Base-by-base conservation (phyloP, 2,888 invertebrate genomes). In the Tipula helvola region DNA sequence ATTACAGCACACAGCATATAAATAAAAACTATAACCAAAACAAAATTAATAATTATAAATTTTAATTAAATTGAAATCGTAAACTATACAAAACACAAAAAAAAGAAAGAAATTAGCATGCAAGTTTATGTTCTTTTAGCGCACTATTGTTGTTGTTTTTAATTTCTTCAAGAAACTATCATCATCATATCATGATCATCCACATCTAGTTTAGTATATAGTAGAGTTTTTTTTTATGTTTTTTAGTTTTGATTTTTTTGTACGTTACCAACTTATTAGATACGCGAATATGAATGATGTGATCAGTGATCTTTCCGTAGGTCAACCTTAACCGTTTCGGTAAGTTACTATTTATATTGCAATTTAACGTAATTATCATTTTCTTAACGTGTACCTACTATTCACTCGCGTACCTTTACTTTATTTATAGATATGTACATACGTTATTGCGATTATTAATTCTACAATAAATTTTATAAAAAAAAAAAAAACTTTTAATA, bases 291-390 rank as follows among this genome's bases (percentile, higher is more conserved):
- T 84, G 84, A 84, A 84, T 84, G 84, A 84, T 71, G 71, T 71
- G 84, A 84, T 84, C 36, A 41, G 84, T 84, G 84, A 84, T 84
- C 84, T 84, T 41, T 84, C 41, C 84, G 84, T 39, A 84, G 84
- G 84, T 84, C 84, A 84, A 84, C 84, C 84, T 84, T 39, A 41
- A 84, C 84, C 84, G 84, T 84, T 84, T 41, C 84, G 84, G 84
- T 84, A 84, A 84, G 84, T 84, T 84, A 84, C 84, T 84, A 84
- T 84, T 84, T 84, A 84, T 84, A 84, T 16, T 84, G 84, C 84
- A 84, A 84, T 84, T 84, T 84, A 84, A 84, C 41, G 84, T 41
- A 84, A 84, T 84, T 84, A 84, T 84, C 84, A 84, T 84, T 84
- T 84, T n/a, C 41, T 84, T 84, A 13, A 39, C 36, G 39, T 84